phyloP scores from a whole-genome alignment of 2,888 invertebrate genomes.

The Lypha dubia region DNA sequence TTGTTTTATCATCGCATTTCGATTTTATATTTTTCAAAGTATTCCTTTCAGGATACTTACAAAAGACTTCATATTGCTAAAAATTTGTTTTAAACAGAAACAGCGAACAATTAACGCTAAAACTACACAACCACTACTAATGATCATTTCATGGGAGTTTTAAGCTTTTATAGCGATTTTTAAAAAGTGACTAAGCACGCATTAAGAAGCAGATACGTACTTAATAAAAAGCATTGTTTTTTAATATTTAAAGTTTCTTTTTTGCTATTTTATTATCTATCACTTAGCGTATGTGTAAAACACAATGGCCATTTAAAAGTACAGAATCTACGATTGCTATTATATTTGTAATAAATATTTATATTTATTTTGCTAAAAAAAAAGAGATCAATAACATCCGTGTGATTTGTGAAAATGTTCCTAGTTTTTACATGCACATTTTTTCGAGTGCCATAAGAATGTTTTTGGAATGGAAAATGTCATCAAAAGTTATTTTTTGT shows the following conservation, averaged over 20 bases:
- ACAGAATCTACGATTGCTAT: constrained; percentile 4
- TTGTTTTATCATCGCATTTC: background rate
- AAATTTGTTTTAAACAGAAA: constrained; percentile 16
- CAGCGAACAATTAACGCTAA: constrained; percentile 58
- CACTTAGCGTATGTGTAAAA: constrained; percentile 56
- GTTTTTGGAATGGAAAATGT: too few species aligned
- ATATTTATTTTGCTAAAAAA: constrained; percentile 6
- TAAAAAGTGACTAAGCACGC: constrained; percentile 52
- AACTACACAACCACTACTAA: constrained; percentile 68
- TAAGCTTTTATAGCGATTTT: constrained; percentile 67
- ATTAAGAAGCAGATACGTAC: constrained; percentile 2
- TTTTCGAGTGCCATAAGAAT: too few species aligned
- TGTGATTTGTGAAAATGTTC: too few species aligned
- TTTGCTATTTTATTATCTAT: constrained; percentile 32
- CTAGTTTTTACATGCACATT: too few species aligned
- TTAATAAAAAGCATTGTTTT: constrained; percentile 50
- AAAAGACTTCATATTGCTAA: constrained; percentile 79
- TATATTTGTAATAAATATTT: constrained; percentile 15
- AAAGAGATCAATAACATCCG: too few species aligned
- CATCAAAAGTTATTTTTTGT: background rate
- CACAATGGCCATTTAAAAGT: constrained; percentile 44
- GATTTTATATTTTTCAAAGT: background rate
- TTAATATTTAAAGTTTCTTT: constrained; percentile 9
- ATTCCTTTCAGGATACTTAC: constrained; percentile 75
- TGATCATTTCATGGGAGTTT: constrained; percentile 64